These are phyloP conservation scores for Camptogramma bilineatum DNA, from an alignment of 2,888 invertebrate genomes.

Conservation along the genomic window DNA sequence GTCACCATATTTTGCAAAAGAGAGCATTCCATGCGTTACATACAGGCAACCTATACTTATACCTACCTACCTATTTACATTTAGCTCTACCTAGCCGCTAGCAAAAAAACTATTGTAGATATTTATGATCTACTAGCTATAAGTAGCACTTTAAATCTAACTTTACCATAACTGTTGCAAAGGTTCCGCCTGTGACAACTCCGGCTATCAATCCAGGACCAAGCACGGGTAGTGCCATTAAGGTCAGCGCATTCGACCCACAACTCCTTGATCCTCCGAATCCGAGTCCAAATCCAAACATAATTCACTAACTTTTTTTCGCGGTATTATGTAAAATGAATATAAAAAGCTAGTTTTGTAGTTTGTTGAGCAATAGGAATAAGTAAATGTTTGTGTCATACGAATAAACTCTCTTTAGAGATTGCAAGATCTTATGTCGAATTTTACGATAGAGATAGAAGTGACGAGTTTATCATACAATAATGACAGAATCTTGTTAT, in stretches of 20 bases:
- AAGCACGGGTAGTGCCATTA: constrained; percentile 54
- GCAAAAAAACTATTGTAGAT: too few species aligned
- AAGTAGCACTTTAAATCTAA: neutral
- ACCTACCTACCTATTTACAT: too few species aligned
- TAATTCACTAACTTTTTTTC: constrained; percentile 6
- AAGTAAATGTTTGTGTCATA: constrained; percentile 20
- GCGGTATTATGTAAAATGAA: neutral
- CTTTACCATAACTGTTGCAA: constrained; percentile 46
- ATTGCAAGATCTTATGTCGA: constrained; percentile 25
- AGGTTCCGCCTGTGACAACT: constrained; percentile 48
- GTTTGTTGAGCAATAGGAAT: constrained; percentile 17
- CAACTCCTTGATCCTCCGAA: constrained; percentile 52
- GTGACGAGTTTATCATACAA: constrained; percentile 27
- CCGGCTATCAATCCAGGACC: constrained; percentile 57
- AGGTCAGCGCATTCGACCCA: constrained; percentile 50
- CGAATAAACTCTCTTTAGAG: constrained; percentile 34
- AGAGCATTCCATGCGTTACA: too few species aligned
- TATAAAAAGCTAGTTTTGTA: neutral
- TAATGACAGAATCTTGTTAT: constrained; percentile 12
- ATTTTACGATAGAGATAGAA: constrained; percentile 26
- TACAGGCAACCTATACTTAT: too few species aligned
- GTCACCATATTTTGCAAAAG: too few species aligned
- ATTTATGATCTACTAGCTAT: too few species aligned
- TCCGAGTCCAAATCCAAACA: constrained; percentile 33
- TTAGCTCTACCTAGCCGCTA: too few species aligned